These are phyloP conservation scores for Euspilapteryx auroguttella DNA, from an alignment of 2,888 invertebrate genomes.

Conservation along the genomic window DNA sequence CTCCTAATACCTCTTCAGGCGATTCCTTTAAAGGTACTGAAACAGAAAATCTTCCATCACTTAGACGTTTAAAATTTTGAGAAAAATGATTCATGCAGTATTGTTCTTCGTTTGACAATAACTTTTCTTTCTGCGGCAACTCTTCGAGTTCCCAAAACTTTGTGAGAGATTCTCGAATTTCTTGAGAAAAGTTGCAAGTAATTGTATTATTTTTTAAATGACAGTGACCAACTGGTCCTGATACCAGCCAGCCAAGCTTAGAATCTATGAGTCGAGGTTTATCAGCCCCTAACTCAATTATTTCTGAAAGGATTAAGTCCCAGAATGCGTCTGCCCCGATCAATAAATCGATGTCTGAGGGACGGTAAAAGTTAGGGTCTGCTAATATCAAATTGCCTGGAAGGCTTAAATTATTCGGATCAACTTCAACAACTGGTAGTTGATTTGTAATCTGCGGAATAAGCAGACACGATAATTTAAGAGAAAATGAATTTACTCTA, in stretches of 20 bases:
- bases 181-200: constrained; percentile 4
- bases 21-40: constrained; percentile 1
- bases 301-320: constrained; percentile 5
- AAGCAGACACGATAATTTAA: constrained; percentile 5
- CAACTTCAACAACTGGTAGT: constrained; percentile 3
- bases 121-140: constrained; percentile 1
- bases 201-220: background rate
- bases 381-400: constrained; percentile 7
- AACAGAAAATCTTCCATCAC: background rate
- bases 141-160: constrained; percentile 6
- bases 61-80: background rate
- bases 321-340: constrained; percentile 10
- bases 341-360: constrained; percentile 8
- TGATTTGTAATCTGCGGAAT: constrained; percentile 5
- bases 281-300: constrained; percentile 6
- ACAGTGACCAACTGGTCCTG: constrained; percentile 4
- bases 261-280: constrained; percentile 7
- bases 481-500: background rate
- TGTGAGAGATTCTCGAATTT: constrained; percentile 1
- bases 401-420: constrained; percentile 3
- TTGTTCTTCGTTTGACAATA: constrained; percentile 4
- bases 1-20: background rate
- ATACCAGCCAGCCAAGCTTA: constrained; percentile 8
- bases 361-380: constrained; percentile 8
- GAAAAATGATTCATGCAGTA: constrained; percentile 4